Percentiles rank a stretch among this genome's conserved stretches.
phyloP scores from a whole-genome alignment of 2,113 vertebrate species.

The Bubo scandiacus region DNA sequence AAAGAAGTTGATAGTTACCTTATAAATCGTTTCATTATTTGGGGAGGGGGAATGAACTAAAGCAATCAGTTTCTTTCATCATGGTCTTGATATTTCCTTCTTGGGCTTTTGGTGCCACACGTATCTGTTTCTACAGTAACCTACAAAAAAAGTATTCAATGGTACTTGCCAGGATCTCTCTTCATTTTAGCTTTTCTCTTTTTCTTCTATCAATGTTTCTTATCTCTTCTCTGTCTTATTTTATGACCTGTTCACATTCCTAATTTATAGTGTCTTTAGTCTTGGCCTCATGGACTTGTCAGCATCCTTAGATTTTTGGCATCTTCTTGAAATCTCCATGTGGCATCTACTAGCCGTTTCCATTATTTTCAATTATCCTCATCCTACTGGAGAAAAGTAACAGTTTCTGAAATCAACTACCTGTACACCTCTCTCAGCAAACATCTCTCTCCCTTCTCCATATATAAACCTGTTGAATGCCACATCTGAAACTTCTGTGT shows the following conservation, averaged over 20 bases:
- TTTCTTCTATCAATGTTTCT: neutral
- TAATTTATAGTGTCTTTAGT: neutral
- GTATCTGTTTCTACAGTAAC: neutral
- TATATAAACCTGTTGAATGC: neutral
- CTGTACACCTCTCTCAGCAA: neutral
- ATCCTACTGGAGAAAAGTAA: neutral
- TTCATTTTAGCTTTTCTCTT: neutral
- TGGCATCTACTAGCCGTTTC: neutral
- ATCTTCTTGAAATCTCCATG: neutral
- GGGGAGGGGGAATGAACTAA: neutral
- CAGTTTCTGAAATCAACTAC: neutral
- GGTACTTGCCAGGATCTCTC: neutral
- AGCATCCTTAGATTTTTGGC: neutral
- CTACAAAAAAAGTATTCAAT: neutral
- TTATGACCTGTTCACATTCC: neutral
- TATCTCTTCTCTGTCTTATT: neutral
- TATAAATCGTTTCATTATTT: neutral
- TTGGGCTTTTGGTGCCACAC: neutral
- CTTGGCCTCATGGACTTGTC: fast-evolving
- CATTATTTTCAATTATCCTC: neutral
- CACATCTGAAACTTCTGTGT: neutral
- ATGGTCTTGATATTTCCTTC: neutral
- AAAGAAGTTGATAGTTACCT: neutral
- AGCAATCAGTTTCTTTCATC: neutral
- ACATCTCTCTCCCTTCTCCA: neutral